Base-by-base conservation (phyloP, 2,113 vertebrate genomes). In the Aviceda subcristata region DNA sequence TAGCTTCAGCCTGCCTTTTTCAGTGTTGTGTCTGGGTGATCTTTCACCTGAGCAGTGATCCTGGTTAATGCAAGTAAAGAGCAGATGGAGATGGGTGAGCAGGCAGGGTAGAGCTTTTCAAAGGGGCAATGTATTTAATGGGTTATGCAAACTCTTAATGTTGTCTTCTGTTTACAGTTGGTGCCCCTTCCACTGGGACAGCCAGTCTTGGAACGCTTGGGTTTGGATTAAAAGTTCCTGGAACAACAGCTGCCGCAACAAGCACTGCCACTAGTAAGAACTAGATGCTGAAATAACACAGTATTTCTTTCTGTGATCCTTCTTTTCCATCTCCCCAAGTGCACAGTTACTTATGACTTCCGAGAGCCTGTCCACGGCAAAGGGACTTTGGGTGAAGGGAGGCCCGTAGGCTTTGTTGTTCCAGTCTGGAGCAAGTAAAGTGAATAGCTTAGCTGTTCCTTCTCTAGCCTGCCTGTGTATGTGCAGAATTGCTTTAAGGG, bases 151-250 rank as follows among this genome's bases (percentile, higher is more conserved):
- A 10, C 48, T 66, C 9, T 5, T 27, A 1, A 3, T 22, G 24
- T 26, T 80, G 51, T 55, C 36, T 87, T 95, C 53, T 77, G 29
- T 50, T 86, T n/a, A 4, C 90, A 97, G 97, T 98, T 74, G 93
- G 96, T 73, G 59, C 97, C 82, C 79, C 97, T 30, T 94, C 98
- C 4, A 67, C 97, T 5, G 96, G 96, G 7, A 83, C 96, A 14
- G 7, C 96, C 2, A 55, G 67, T 19, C 48, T 97, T 12, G 97
- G 97, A 6, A 85, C 91, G 0, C 71, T 96, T 63, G 95, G 96
- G 26, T 98, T 98, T 95, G 98, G 91, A 60, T 48, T 98, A 13
- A 98, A 98, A 86, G n/a, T 75, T 43, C 92, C 97, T 32, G 98
- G 89, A 50, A 72, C 92, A 1, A 45, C 97, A 10, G 89, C 95